Evolutionary conservation across 2,113 vertebrate genomes (phyloP).

Genomic region (Xiphophorus couchianus): DNA sequence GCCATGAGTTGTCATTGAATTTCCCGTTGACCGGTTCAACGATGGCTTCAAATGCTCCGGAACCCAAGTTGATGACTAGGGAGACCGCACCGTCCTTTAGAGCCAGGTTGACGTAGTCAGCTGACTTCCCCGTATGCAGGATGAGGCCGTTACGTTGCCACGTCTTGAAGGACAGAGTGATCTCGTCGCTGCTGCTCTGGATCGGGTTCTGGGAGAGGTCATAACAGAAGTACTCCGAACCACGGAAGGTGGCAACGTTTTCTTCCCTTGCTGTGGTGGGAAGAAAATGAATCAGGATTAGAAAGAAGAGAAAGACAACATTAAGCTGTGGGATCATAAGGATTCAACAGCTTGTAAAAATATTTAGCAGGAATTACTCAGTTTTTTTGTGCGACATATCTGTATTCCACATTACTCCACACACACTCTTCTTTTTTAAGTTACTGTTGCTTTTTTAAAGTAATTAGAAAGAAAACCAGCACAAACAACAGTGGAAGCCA

Average conservation of each 20-base stretch:
- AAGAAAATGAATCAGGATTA: not conserved
- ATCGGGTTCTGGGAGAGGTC: conserved; percentile 98
- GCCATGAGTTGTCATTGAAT: conserved; percentile 98
- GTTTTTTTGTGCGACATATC: not conserved
- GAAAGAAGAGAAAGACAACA: not conserved
- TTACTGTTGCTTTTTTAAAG: not conserved
- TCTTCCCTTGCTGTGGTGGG: conserved; percentile 88
- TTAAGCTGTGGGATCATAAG: too few relatives aligned
- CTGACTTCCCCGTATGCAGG: conserved; percentile 97
- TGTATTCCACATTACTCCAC: not conserved
- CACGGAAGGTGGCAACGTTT: conserved; percentile 96
- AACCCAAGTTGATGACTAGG: conserved; percentile 97
- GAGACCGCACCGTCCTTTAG: conserved; percentile 96
- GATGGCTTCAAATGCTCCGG: conserved; percentile 97
- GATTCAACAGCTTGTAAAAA: too few relatives aligned
- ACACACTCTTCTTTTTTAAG: not conserved
- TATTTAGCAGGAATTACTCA: too few relatives aligned
- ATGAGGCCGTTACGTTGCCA: conserved; percentile 98
- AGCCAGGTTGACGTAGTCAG: conserved; percentile 98
- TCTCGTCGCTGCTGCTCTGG: conserved; percentile 99
- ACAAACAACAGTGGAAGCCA: not conserved
- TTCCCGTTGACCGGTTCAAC: conserved; percentile 97
- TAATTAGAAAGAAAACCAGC: not conserved
- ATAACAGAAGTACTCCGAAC: conserved; percentile 97
- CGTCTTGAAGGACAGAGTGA: conserved; percentile 97